Conservation (phyloP, 2,888 invertebrate species). For the Yponomeuta cagnagella region DNA sequence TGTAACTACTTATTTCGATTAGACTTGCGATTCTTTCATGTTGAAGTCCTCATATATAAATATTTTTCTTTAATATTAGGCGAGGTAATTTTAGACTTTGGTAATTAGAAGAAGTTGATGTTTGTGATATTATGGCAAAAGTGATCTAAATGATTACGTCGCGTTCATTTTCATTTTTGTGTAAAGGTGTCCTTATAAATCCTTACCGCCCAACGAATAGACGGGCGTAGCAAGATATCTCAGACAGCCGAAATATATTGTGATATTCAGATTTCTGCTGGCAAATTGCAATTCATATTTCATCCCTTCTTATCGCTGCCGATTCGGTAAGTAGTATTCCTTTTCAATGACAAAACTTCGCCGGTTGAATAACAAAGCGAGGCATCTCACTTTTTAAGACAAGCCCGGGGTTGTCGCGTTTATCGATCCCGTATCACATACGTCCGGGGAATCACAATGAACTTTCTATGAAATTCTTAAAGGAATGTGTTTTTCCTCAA, state of each 20-base stretch:
- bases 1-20: neutral
- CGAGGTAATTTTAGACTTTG: no score
- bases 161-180: no score
- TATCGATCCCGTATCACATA: conserved; percentile 57
- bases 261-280: conserved; percentile 13
- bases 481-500: conserved; percentile 17
- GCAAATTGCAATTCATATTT: conserved; percentile 37
- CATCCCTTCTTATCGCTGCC: conserved; percentile 49
- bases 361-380: conserved; percentile 52
- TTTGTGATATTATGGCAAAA: no score
- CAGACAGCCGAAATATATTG: conserved; percentile 6
- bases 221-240: neutral
- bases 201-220: no score
- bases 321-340: conserved; percentile 46
- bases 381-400: conserved; percentile 30
- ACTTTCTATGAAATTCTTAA: conserved; percentile 38
- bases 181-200: no score
- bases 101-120: no score
- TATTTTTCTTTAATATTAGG: no score
- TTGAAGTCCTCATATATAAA: no score
- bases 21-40: neutral
- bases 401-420: conserved; percentile 49
- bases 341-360: conserved; percentile 60
- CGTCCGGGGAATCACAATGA: conserved; percentile 52
- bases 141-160: no score